Base-by-base conservation (phyloP, 1,140 invertebrate species). In the Drosophila nannoptera region DNA sequence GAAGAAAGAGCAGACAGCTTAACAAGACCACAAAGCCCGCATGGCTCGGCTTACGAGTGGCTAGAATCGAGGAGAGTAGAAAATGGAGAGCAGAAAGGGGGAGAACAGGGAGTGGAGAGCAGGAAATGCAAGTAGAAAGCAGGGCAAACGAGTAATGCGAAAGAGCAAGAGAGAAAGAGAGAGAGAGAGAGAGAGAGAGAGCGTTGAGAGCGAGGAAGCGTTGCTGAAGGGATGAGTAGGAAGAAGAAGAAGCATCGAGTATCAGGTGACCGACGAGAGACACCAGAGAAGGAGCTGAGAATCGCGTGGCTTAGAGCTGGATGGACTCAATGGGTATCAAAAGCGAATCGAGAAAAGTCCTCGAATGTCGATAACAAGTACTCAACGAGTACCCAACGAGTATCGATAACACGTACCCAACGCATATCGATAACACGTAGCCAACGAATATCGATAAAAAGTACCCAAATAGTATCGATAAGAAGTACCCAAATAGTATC, bases 1-100 rank as follows among this genome's bases (percentile, higher is more conserved):
- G 5, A n/a, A 35, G 9, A 33, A 32, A 35, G 9, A 16, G 9
- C 32, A 46, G 42, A 46, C 42, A 56, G 45, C 45, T 46, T 3
- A 56, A 31, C 55, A 35, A 46, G 31, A 33, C 22, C 38, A 31
- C 29, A 58, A 14, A 36, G 12, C 31, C 40, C 40, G 12, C 40
- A 43, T 14, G 40, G 14, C n/a, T 14, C 33, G 33, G 12, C n/a
- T 53, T 14, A 31, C 31, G 55, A 58, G 32, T 58, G 5, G 2
- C 12, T 11, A 46, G 55, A 16, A 35, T 6, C 12, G 31, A 7
- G 48, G n/a, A n/a, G 11, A 45, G 22, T 14, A 22, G 42, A 46
- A 33, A 31, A 16, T 32, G 9, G 31, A 14, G 29, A 50, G 40
- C 40, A 12, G 16, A 8, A 5, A 46, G 40, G 14, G 35, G 5